Evolutionary conservation across 2,797 vertebrate genomes (phyloP), one percentile per base, ranked within the genome.

Genomic region (Danionella dracula): DNA sequence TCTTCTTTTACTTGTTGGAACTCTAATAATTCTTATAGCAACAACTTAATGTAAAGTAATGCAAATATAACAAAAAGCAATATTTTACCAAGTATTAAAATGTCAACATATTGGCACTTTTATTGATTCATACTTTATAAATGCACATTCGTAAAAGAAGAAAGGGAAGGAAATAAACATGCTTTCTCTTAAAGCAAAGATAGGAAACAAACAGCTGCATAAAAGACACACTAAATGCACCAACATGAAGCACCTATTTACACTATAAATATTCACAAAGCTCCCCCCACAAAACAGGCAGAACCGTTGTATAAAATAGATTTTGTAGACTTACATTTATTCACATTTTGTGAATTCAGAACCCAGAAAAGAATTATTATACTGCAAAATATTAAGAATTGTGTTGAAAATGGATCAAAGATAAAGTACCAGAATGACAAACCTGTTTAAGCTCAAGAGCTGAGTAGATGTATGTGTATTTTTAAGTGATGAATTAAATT

Each of bases 241-340:
- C 80, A 76, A 82, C 83, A 87, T 78, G 85, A 82, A 85, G 86
- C 82, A 5, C 72, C 68, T 86, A 89, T 89, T 81, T 88, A 89
- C 86, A 81, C 66, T 64, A 67, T 84, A 51, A 76, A 64, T 72
- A 71, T 72, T 62, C 68, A 68, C 65, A 46, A 46, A 4, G 72
- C 51, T 32, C 34, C 29, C 58, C 44, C 61, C 51, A 38, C 32
- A 46, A 44, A 32, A 70, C 66, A 73, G 46, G 35, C 48, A 70
- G 53, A 48, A 61, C 57, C 23, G 72, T 64, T 78, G 63, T 82
- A 81, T 70, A 76, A 75, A 82, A 81, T 55, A 56, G 40, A 64
- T 69, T 54, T 9, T 58, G 64, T 70, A 60, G 55, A 40, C 54
- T 64, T 46, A 23, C 49, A 35, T 56, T 65, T 57, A 23, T 32